phyloP scores from a whole-genome alignment of 2,888 invertebrate genomes.

The Monochamus alternatus region DNA sequence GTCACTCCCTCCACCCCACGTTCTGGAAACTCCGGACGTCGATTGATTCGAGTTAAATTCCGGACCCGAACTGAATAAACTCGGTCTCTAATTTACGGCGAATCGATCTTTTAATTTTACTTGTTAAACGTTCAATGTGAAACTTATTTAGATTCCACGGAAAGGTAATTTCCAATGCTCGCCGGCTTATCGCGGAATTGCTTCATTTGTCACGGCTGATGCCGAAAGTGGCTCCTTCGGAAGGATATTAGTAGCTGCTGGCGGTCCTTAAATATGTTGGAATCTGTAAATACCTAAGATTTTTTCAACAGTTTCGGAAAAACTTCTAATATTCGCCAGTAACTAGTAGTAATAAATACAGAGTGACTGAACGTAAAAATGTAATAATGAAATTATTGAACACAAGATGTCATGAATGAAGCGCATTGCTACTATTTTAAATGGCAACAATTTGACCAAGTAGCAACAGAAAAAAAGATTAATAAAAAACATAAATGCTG shows the following conservation, averaged over 20 bases:
- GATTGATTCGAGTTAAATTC: conserved; percentile 30
- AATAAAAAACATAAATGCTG: too few species aligned
- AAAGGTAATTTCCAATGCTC: conserved; percentile 3
- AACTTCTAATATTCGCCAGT: not conserved
- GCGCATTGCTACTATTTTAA: too few species aligned
- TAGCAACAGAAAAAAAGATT: too few species aligned
- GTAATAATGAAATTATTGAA: too few species aligned
- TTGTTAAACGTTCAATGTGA: conserved; percentile 1
- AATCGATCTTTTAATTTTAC: conserved; percentile 22
- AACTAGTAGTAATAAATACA: too few species aligned
- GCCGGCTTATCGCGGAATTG: not conserved
- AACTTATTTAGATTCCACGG: conserved; percentile 12
- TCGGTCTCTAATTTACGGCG: conserved; percentile 7
- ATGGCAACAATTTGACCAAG: too few species aligned
- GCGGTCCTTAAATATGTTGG: too few species aligned
- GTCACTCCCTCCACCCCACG: conserved; percentile 26
- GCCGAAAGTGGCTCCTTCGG: not conserved
- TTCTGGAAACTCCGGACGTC: conserved; percentile 28
- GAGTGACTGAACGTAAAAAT: too few species aligned
- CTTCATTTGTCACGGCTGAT: conserved; percentile 8
- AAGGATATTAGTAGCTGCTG: too few species aligned
- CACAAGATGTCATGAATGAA: too few species aligned
- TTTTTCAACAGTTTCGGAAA: not conserved
- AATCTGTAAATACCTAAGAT: too few species aligned
- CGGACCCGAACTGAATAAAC: conserved; percentile 14